Evolutionary conservation across 2,797 vertebrate species (phyloP).

Genomic region (Garrulus glandarius): DNA sequence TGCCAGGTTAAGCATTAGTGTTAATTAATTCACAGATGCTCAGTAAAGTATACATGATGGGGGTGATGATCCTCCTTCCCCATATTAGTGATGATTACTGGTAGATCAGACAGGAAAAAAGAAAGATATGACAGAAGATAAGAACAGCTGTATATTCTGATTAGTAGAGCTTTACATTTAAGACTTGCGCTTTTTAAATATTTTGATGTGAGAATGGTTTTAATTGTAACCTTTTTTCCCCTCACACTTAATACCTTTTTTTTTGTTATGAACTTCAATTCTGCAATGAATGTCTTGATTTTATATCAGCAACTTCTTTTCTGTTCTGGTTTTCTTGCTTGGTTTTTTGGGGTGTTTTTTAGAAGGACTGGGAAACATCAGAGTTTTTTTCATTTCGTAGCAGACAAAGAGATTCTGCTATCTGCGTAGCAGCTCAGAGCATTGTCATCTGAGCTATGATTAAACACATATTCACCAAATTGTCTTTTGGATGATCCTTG

Average conservation of each 20-base stretch:
- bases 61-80: neutral
- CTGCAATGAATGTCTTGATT: neutral
- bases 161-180: neutral
- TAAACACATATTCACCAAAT: neutral
- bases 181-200: neutral
- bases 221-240: neutral
- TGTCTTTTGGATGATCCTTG: neutral
- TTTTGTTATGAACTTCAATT: neutral
- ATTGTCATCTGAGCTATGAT: neutral
- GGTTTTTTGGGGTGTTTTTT: neutral
- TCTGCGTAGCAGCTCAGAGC: neutral
- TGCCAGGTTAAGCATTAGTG: neutral
- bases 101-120: neutral
- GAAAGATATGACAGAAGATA: neutral
- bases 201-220: neutral
- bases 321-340: neutral
- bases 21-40: neutral
- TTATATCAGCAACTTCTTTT: neutral
- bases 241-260: neutral
- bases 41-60: neutral
- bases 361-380: neutral
- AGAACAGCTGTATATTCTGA: neutral
- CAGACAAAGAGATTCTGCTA: neutral
- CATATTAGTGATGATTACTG: neutral
- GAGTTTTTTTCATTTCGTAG: neutral